Conservation (phyloP, 2,797 vertebrate genomes). For the Hozukius guyotensis region DNA sequence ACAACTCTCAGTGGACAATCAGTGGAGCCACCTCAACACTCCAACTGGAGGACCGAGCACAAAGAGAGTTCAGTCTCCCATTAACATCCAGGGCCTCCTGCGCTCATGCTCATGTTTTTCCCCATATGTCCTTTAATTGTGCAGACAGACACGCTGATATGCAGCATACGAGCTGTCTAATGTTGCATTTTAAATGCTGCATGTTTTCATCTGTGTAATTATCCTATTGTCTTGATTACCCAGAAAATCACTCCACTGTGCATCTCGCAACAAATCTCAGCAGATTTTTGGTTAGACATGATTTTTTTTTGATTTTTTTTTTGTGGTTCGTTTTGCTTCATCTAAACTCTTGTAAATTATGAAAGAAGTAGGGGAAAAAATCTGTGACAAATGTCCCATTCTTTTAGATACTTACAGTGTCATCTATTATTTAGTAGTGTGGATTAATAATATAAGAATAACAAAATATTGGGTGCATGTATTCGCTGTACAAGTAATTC, state of each 20-base stretch:
- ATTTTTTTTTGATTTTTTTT: background rate
- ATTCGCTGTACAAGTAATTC: constrained; percentile 55
- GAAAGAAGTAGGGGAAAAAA: background rate
- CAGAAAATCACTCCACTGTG: background rate
- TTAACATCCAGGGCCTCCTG: constrained; percentile 49
- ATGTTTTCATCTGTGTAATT: constrained; percentile 38
- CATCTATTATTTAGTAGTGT: constrained; percentile 58
- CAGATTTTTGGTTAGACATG: background rate
- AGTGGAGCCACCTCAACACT: constrained; percentile 75
- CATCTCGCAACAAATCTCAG: background rate
- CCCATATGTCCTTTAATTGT: constrained; percentile 47
- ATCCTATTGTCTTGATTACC: constrained; percentile 37
- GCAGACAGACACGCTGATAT: constrained; percentile 7
- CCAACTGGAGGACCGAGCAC: constrained; percentile 21
- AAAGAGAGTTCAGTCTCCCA: constrained; percentile 39
- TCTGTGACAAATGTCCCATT: constrained; percentile 33
- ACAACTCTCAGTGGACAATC: constrained; percentile 98
- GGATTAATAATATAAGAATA: constrained; percentile 65
- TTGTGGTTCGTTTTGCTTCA: background rate
- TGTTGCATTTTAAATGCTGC: constrained; percentile 5
- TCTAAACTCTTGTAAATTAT: constrained; percentile 46
- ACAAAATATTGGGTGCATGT: constrained; percentile 57
- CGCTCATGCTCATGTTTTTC: constrained; percentile 24
- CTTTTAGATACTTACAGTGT: constrained; percentile 29
- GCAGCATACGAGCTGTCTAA: constrained; percentile 1